Evolutionary conservation across 2,113 vertebrate species (phyloP).

Genomic region (Spheniscus mendiculus): DNA sequence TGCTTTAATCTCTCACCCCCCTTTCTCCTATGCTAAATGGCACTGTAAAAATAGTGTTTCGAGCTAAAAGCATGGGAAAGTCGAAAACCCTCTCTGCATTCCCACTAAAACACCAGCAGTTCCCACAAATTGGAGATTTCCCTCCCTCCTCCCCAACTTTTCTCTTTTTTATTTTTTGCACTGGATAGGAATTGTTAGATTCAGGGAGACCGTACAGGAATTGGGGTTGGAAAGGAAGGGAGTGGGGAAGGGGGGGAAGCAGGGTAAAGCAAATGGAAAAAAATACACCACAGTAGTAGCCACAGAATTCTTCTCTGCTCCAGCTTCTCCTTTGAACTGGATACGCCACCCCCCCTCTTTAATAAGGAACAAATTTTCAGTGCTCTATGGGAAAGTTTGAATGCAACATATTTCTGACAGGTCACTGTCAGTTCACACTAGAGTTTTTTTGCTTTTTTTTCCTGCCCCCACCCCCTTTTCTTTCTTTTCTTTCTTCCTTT

Average conservation of each 20-base stretch:
- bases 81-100: constrained; percentile 20
- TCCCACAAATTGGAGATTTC: constrained; percentile 69
- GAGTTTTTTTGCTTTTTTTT: not conserved
- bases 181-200: not conserved
- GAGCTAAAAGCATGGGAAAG: constrained; percentile 55
- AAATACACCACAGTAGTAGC: constrained; percentile 49
- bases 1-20: not conserved
- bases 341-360: not conserved
- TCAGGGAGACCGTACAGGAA: not conserved
- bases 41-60: constrained; percentile 53
- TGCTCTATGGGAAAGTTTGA: constrained; percentile 55
- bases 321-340: constrained; percentile 32
- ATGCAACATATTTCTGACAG: constrained; percentile 32
- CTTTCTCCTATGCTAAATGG: not conserved
- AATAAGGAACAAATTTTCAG: constrained; percentile 62
- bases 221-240: not conserved
- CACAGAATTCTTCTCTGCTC: constrained; percentile 26
- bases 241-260: not conserved
- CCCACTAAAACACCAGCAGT: constrained; percentile 46
- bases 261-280: constrained; percentile 16
- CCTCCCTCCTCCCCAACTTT: not conserved
- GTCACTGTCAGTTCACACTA: constrained; percentile 49
- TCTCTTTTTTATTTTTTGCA: not conserved
- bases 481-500: not conserved
- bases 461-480: not conserved